Evolutionary conservation across 1,140 invertebrate genomes (phyloP).

Genomic region (Neelides sp.): DNA sequence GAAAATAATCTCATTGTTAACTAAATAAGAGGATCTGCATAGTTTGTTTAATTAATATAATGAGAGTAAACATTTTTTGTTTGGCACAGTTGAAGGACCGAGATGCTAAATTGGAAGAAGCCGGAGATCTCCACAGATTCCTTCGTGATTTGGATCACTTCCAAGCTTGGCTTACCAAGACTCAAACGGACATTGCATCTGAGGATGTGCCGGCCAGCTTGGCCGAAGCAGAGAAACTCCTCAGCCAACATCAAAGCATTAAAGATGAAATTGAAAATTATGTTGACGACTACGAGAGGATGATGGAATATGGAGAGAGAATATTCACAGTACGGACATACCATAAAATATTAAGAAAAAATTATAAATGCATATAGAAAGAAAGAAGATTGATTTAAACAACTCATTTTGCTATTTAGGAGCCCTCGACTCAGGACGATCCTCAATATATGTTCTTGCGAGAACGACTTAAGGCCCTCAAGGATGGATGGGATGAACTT

Average conservation of each 20-base stretch:
- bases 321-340: constrained; percentile 60
- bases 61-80: constrained; percentile 15
- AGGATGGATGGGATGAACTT: constrained; percentile 97
- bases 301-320: constrained; percentile 98
- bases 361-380: neutral
- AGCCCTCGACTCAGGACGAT: constrained; percentile 71
- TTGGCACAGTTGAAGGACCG: constrained; percentile 70
- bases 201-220: constrained; percentile 95
- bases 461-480: constrained; percentile 87
- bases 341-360: neutral
- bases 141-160: constrained; percentile 97
- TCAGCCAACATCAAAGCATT: constrained; percentile 93
- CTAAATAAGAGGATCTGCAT: constrained; percentile 7
- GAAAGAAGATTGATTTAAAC: neutral
- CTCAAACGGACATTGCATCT: constrained; percentile 92
- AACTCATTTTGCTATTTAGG: constrained; percentile 37
- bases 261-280: constrained; percentile 99
- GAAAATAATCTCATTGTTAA: constrained; percentile 8
- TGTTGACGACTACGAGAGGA: constrained; percentile 91
- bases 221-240: constrained; percentile 88
- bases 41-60: neutral
- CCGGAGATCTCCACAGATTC: constrained; percentile 95
- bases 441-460: constrained; percentile 98
- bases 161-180: constrained; percentile 97
- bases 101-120: constrained; percentile 95